These are phyloP conservation scores for Tenodera sinensis DNA, from an alignment of 2,888 invertebrate species.

Conservation along the genomic window DNA sequence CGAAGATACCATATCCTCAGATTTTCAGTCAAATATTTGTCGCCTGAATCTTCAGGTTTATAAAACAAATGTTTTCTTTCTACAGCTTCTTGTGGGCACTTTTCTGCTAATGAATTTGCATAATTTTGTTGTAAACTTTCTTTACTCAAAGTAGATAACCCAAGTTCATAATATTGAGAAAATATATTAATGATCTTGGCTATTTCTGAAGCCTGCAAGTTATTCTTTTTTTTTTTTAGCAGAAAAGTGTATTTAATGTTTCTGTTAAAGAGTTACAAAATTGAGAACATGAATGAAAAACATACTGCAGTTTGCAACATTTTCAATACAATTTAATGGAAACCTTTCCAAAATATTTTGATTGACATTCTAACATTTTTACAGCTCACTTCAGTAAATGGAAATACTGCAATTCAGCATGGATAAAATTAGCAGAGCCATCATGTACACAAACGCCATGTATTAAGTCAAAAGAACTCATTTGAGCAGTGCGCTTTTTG, in stretches of 20 bases:
- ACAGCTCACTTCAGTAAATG: neutral
- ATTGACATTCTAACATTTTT: neutral
- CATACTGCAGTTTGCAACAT: neutral
- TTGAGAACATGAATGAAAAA: neutral
- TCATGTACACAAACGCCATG: neutral
- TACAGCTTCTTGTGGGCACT: no score
- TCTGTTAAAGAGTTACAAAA: neutral
- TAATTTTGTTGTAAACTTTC: no score
- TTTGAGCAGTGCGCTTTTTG: neutral
- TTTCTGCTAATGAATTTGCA: no score
- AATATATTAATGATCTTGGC: no score
- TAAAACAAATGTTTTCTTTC: no score
- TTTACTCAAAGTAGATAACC: no score
- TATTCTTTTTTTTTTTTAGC: no score
- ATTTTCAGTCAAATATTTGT: no score
- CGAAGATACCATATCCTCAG: no score
- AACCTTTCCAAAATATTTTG: neutral
- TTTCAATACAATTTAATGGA: neutral
- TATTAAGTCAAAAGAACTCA: neutral
- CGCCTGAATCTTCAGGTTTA: no score
- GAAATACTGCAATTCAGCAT: neutral
- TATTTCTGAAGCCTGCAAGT: no score
- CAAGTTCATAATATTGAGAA: no score
- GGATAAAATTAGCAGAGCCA: neutral
- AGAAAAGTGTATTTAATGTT: neutral